Evolutionary conservation across 2,797 vertebrate genomes (phyloP).

Genomic region (Tachyglossus aculeatus): DNA sequence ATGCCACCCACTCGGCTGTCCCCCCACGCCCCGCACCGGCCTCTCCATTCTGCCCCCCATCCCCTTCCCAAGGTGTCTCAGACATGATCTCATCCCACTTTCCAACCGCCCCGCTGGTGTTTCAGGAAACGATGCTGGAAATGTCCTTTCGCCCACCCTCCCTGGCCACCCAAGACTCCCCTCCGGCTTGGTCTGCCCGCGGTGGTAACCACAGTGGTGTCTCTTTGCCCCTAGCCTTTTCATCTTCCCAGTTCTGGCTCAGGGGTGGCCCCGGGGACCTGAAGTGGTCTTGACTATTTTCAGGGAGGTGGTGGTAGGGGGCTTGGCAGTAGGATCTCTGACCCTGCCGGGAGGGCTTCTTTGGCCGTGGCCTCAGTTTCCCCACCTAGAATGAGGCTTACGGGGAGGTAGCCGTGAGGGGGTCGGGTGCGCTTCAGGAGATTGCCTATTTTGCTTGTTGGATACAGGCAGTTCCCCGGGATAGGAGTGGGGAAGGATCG

Average conservation of each 20-base stretch:
- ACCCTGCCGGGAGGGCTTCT: not conserved
- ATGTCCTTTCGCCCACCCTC: not conserved
- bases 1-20: too few species aligned
- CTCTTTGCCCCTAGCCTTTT: not conserved
- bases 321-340: not conserved
- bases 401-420: constrained; percentile 35
- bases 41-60: not conserved
- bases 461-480: not conserved
- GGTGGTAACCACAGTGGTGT: not conserved
- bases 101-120: not conserved
- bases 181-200: not conserved
- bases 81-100: constrained; percentile 10
- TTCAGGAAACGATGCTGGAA: constrained; percentile 15
- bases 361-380: not conserved
- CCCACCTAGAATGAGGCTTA: constrained; percentile 27
- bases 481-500: not conserved
- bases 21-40: too few species aligned
- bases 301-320: not conserved
- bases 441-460: constrained; percentile 23
- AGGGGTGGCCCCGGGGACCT: not conserved
- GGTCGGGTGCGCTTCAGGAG: constrained; percentile 43
- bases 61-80: constrained; percentile 11
- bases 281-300: not conserved
- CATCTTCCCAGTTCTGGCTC: not conserved
- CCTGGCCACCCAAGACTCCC: constrained; percentile 11